Percentiles rank a stretch among this genome's conserved stretches.
Evolutionary conservation across 2,888 invertebrate genomes (phyloP).

Genomic region (Caenorhabditis sulstoni): DNA sequence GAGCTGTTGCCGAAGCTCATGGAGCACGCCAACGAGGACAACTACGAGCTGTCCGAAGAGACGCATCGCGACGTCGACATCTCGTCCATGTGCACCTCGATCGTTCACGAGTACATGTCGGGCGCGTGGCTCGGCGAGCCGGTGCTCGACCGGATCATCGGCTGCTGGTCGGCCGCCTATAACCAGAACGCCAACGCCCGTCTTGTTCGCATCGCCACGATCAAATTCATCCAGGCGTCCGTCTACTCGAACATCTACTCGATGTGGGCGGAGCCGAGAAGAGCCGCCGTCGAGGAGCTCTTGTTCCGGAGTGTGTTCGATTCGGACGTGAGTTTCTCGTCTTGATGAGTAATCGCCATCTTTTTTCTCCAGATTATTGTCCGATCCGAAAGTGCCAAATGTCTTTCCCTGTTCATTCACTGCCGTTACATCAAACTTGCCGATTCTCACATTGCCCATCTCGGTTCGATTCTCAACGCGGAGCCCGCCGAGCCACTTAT

Average conservation of each 20-base stretch:
- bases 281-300: constrained; percentile 20
- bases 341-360: background rate
- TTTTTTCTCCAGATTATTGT: constrained; percentile 55
- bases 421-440: constrained; percentile 60
- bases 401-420: constrained; percentile 62
- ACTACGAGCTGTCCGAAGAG: constrained; percentile 50
- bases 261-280: constrained; percentile 16
- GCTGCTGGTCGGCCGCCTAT: background rate
- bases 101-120: constrained; percentile 63
- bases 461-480: constrained; percentile 13
- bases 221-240: constrained; percentile 64
- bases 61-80: constrained; percentile 59
- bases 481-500: background rate
- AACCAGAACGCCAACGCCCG: constrained; percentile 8
- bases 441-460: constrained; percentile 10
- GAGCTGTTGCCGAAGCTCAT: constrained; percentile 57
- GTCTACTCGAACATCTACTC: constrained; percentile 67
- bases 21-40: constrained; percentile 63
- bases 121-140: constrained; percentile 42
- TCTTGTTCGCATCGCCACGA: constrained; percentile 48
- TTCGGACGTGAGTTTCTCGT: constrained; percentile 11
- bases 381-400: constrained; percentile 62
- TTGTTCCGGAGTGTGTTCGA: constrained; percentile 51
- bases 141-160: constrained; percentile 43
- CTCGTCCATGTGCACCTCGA: constrained; percentile 29